Conservation (phyloP, 2,888 invertebrate genomes). For the Merodon equestris region DNA sequence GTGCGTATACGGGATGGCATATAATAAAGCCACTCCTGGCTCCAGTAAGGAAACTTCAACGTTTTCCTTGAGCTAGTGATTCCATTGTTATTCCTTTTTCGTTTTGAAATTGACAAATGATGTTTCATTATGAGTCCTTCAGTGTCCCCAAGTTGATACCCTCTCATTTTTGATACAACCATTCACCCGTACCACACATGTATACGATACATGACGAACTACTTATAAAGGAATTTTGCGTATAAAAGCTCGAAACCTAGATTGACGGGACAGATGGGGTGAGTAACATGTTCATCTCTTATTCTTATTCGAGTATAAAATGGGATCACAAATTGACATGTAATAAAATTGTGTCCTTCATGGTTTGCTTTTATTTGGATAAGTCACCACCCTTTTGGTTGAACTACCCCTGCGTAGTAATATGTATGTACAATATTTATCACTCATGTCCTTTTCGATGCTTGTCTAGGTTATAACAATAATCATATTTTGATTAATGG, state of each 20-base stretch:
- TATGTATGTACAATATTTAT: too few relatives aligned
- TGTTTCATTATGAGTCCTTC: slow-evolving; percentile 66
- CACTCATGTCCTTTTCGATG: slow-evolving; percentile 11
- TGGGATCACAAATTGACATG: slow-evolving; percentile 63
- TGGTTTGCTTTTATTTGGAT: slow-evolving; percentile 24
- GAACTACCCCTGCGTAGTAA: too few relatives aligned
- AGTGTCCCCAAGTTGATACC: slow-evolving; percentile 45
- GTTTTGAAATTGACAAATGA: slow-evolving; percentile 69
- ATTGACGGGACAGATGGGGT: neutral
- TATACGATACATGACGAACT: neutral
- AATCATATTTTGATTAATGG: slow-evolving; percentile 39
- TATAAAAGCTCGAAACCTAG: neutral
- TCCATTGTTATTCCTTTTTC: slow-evolving; percentile 65
- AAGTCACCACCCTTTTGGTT: too few relatives aligned
- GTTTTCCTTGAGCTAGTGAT: slow-evolving; percentile 52
- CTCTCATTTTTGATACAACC: neutral
- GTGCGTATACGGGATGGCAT: too few relatives aligned
- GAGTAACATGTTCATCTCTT: slow-evolving; percentile 23
- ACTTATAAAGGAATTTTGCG: slow-evolving; percentile 17
- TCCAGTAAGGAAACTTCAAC: slow-evolving; percentile 36
- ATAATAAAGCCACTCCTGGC: slow-evolving; percentile 10
- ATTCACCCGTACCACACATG: neutral
- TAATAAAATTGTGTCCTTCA: slow-evolving; percentile 59
- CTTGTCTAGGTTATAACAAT: slow-evolving; percentile 52
- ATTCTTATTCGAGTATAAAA: slow-evolving; percentile 28